Percentiles rank a stretch among this genome's conserved stretches.
Evolutionary conservation across 2,797 vertebrate species (phyloP).

Genomic region (Pteropus rufus): DNA sequence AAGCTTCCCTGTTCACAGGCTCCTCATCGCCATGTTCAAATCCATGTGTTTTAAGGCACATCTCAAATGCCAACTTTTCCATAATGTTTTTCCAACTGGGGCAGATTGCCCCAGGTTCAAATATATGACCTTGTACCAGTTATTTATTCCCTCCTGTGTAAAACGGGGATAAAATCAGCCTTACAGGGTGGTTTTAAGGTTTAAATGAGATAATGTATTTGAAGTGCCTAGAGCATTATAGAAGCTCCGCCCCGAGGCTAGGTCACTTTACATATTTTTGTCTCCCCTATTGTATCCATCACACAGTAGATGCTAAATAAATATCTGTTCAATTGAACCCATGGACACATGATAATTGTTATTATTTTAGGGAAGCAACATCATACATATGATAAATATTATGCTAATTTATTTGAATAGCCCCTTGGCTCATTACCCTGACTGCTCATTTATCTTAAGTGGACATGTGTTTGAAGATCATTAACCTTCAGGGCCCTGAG

Average conservation of each 20-base stretch:
- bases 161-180: background rate
- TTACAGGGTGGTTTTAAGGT: background rate
- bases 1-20: background rate
- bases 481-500: background rate
- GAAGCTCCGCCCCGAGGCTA: background rate
- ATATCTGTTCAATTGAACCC: background rate
- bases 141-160: background rate
- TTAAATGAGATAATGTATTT: background rate
- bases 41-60: accelerated
- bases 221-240: background rate
- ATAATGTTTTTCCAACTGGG: background rate
- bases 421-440: background rate
- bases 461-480: background rate
- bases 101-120: background rate
- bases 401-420: background rate
- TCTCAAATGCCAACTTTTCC: background rate
- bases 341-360: background rate
- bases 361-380: background rate
- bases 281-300: background rate
- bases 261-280: background rate
- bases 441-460: background rate
- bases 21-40: background rate
- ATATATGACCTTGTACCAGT: background rate
- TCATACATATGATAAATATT: background rate
- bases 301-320: background rate